Evolutionary conservation across 1,140 invertebrate genomes (phyloP).

Genomic region (Bathynomus jamesi): DNA sequence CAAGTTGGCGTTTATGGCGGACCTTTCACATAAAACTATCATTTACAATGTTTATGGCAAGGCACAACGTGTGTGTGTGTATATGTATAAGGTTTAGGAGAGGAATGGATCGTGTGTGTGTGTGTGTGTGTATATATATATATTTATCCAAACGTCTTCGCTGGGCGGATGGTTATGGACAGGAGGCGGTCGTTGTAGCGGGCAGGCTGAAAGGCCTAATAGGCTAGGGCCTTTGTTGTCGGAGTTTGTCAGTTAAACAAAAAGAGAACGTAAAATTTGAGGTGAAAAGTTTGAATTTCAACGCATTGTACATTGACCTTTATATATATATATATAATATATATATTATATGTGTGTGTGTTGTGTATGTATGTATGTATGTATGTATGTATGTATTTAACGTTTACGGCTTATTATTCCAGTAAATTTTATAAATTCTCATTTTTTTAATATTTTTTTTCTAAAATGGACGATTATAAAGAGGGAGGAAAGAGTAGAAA

Average conservation of each 20-base stretch:
- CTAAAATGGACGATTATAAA: no score
- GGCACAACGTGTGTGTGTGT: background rate
- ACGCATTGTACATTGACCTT: background rate
- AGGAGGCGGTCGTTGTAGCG: no score
- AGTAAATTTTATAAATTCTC: no score
- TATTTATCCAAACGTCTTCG: no score
- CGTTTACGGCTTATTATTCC: no score
- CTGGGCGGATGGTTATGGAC: no score
- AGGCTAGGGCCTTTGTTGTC: no score
- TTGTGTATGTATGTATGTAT: constrained; percentile 9
- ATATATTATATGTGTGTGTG: background rate
- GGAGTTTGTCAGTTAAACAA: no score
- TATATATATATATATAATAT: constrained; percentile 9
- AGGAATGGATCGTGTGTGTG: background rate
- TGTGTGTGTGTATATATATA: background rate
- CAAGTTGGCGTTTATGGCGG: background rate
- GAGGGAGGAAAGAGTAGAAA: no score
- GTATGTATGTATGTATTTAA: constrained; percentile 1
- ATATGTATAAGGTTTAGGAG: background rate
- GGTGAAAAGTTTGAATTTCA: background rate
- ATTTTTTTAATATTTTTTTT: no score
- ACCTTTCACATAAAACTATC: background rate
- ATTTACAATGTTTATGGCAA: background rate
- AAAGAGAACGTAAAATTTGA: no score
- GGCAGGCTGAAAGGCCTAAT: no score